phyloP scores from a whole-genome alignment of 2,113 vertebrate species.

The Excalfactoria chinensis region DNA sequence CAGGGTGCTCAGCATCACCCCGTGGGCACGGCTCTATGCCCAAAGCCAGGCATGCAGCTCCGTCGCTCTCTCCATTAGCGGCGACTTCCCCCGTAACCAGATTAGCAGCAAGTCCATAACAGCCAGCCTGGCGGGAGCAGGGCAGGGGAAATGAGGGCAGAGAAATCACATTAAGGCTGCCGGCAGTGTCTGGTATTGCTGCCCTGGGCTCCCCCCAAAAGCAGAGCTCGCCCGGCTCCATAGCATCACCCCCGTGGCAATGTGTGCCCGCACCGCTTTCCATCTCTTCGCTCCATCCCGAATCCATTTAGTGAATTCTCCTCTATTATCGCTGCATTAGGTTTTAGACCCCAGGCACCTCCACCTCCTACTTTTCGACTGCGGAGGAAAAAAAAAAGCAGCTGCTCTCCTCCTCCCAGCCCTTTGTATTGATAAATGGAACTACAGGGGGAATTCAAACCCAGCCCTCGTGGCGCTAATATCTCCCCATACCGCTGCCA shows the following conservation, averaged over 20 bases:
- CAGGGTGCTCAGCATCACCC: not conserved
- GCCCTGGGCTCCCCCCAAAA: not conserved
- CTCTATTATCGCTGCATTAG: not conserved
- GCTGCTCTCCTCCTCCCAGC: slow-evolving; percentile 18
- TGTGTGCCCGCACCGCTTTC: not conserved
- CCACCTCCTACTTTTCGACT: slow-evolving; percentile 3
- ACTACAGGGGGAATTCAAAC: not conserved
- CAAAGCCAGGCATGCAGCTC: not conserved
- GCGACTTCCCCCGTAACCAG: slow-evolving; percentile 71
- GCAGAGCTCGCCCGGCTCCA: accelerated
- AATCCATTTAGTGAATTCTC: slow-evolving; percentile 19
- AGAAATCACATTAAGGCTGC: slow-evolving; percentile 72
- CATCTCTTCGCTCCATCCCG: not conserved
- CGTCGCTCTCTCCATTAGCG: slow-evolving; percentile 67
- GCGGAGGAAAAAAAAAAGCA: not conserved
- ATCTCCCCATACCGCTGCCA: not conserved
- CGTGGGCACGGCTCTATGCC: too few species aligned
- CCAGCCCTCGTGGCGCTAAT: not conserved
- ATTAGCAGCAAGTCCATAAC: slow-evolving; percentile 76
- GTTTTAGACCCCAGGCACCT: not conserved
- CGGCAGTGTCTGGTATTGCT: slow-evolving; percentile 46
- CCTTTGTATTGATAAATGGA: slow-evolving; percentile 24
- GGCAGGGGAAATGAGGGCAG: slow-evolving; percentile 71
- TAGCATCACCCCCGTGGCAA: not conserved
- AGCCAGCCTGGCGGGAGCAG: slow-evolving; percentile 45